Conservation (phyloP, 2,888 invertebrate species). For the Ctena decussata region DNA sequence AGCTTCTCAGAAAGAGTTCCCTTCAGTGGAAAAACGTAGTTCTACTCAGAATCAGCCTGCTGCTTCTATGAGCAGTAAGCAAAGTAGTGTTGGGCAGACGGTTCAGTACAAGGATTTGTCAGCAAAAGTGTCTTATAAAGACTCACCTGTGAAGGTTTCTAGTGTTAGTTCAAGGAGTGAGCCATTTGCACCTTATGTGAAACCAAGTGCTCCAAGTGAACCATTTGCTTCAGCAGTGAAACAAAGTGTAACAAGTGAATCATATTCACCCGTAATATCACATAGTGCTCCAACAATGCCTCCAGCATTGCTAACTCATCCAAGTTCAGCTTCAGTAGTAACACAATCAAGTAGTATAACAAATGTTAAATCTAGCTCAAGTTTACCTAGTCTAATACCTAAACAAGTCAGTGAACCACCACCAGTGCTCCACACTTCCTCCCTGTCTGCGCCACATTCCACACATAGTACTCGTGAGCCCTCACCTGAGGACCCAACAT, state of each 20-base stretch:
- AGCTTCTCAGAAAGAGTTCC: not conserved
- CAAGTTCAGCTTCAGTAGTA: not conserved
- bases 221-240: not conserved
- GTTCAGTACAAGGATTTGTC: not conserved
- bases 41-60: not conserved
- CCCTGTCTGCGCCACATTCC: slow-evolving; percentile 13
- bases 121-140: not conserved
- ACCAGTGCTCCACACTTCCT: slow-evolving; percentile 13
- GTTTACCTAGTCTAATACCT: slow-evolving; percentile 22
- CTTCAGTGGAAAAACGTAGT: not conserved
- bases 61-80: not conserved
- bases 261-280: not conserved
- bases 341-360: not conserved
- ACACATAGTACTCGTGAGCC: not conserved
- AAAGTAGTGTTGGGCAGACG: not conserved
- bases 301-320: not conserved
- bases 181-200: slow-evolving; percentile 5
- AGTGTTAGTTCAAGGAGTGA: not conserved
- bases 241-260: slow-evolving; percentile 1
- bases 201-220: not conserved
- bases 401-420: slow-evolving; percentile 10
- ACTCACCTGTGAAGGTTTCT: not conserved
- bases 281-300: slow-evolving; percentile 12
- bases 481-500: slow-evolving; percentile 48
- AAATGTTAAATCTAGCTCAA: slow-evolving; percentile 10